phyloP scores from a whole-genome alignment of 2,797 vertebrate species.

The Lepilemur septentrionalis region DNA sequence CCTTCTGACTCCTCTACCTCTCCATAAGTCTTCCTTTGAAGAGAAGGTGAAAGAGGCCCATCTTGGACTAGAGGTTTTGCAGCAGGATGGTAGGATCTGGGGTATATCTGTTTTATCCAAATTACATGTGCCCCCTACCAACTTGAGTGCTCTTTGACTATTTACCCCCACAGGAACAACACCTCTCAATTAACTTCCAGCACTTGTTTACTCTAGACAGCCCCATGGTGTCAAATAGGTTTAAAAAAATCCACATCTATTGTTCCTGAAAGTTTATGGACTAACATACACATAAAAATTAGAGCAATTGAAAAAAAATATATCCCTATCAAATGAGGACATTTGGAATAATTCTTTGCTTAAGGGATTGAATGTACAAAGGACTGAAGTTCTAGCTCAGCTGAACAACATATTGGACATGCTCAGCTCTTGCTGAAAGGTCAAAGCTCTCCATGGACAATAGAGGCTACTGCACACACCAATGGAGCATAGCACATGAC shows the following conservation, averaged over 20 bases:
- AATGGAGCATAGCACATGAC: constrained; percentile 21
- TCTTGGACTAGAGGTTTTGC: not conserved
- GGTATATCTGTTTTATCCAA: not conserved
- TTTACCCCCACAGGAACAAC: not conserved
- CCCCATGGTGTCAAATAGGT: not conserved
- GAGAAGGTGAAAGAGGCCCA: not conserved
- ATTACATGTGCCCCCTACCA: not conserved
- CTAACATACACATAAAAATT: not conserved
- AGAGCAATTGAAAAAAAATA: not conserved
- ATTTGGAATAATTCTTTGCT: constrained; percentile 26
- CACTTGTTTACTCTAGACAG: constrained; percentile 19
- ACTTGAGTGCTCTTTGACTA: not conserved
- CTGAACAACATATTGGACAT: constrained; percentile 28
- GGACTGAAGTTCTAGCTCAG: constrained; percentile 35
- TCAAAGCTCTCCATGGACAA: constrained; percentile 47
- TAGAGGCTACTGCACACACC: not conserved
- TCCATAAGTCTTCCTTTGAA: not conserved
- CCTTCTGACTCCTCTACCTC: not conserved
- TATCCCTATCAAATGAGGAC: not conserved
- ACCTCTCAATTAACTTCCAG: not conserved
- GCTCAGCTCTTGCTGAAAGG: constrained; percentile 46
- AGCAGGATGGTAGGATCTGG: not conserved
- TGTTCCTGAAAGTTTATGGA: not conserved
- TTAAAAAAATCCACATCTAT: not conserved
- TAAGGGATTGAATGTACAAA: not conserved